Conservation (phyloP, 1,140 invertebrate genomes). For the Acromyrmex heyeri region DNA sequence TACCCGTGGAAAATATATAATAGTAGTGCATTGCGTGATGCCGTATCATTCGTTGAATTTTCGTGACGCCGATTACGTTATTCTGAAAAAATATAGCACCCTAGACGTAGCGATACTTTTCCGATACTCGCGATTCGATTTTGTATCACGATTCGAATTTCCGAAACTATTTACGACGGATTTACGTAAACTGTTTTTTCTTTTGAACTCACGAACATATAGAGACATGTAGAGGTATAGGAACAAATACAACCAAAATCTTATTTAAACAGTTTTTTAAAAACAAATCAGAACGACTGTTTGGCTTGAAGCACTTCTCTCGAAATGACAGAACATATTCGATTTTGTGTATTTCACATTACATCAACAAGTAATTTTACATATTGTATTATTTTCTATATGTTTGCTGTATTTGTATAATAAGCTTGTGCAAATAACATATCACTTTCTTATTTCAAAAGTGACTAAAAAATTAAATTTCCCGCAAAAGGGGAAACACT, state of each 20-base stretch:
- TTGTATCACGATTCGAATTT: not conserved
- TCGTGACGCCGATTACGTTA: constrained; percentile 27
- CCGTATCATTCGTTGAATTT: constrained; percentile 30
- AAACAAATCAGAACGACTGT: not conserved
- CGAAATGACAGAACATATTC: not conserved
- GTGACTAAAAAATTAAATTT: too few relatives aligned
- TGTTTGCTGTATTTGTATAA: not conserved
- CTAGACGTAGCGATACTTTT: not conserved
- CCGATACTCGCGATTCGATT: not conserved
- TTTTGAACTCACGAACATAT: not conserved
- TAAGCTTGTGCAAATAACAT: not conserved
- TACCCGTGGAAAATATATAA: constrained; percentile 19
- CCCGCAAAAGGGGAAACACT: too few relatives aligned
- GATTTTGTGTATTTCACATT: not conserved
- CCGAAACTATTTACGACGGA: constrained; percentile 11
- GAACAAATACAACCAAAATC: not conserved
- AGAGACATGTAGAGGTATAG: not conserved
- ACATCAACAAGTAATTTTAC: not conserved
- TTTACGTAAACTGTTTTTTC: constrained; percentile 12
- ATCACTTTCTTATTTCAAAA: too few relatives aligned
- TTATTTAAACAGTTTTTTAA: not conserved
- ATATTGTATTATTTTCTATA: not conserved
- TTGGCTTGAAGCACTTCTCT: not conserved
- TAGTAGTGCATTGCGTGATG: constrained; percentile 51
- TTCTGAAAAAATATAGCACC: constrained; percentile 7